Base-by-base conservation (phyloP, 2,888 invertebrate species). In the Hydropsyche betteni region DNA sequence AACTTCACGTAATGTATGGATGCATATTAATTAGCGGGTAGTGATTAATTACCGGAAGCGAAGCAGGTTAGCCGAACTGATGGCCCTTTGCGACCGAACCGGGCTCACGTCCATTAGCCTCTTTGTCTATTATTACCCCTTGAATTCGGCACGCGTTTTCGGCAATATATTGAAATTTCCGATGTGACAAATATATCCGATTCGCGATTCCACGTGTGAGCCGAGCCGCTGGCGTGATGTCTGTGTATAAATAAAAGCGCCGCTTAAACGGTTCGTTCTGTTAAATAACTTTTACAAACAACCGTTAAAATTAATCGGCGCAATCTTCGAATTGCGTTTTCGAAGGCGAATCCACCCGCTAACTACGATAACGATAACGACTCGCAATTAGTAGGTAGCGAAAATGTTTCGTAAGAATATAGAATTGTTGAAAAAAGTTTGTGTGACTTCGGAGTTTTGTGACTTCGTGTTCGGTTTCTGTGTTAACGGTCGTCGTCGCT, bases 241-340 rank as follows among this genome's bases (percentile, higher is more conserved):
- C 33, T 33, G n/a, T 24, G 70, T 70, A 70, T 70, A 70, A 70
- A 70, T 70, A 70, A 69, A 53, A 70, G 64, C 64, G 34, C 36
- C 64, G 34, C 34, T 64, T 64, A 64, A 64, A 36, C 34, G 64
- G 64, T 34, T 36, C 36, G 64, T 53, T 70, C 70, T 53, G 53
- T 70, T 70, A 16, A 64, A 70, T 70, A 52, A 70, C 70, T 70
- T 70, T 70, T 70, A 53, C 53, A 70, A 70, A 70, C 70, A 70
- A 53, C 52, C 70, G 70, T 70, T 70, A 70, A 70, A 70, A 70
- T 70, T 70, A 70, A 70, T 70, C 52, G 70, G 70, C 52, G 34
- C 70, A 52, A 70, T 70, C 52, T 70, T 53, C 52, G 51, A 33
- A 70, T 70, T 70, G 70, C 70, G 70, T 53, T 70, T 70, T 70